Evolutionary conservation across 2,113 vertebrate species (phyloP).

Genomic region (Mustela lutreola): DNA sequence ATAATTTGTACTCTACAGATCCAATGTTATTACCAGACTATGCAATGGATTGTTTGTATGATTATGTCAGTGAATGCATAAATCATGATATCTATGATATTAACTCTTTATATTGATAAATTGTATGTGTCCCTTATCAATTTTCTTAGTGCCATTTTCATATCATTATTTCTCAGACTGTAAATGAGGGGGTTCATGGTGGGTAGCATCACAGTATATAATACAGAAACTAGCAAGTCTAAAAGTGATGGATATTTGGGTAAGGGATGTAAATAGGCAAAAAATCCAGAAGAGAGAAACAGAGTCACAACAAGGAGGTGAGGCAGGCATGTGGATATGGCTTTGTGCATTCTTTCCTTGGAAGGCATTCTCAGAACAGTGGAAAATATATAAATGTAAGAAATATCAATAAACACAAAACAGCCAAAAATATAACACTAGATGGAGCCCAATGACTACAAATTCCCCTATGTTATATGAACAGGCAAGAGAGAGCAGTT

Average conservation of each 20-base stretch:
- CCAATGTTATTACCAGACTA: neutral
- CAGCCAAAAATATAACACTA: slow-evolving; percentile 37
- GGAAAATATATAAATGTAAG: slow-evolving; percentile 46
- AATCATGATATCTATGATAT: rapidly evolving
- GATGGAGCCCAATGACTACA: neutral
- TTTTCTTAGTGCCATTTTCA: neutral
- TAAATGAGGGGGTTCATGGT: slow-evolving; percentile 24
- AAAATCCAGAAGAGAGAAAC: slow-evolving; percentile 17
- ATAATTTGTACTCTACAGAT: neutral
- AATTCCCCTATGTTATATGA: slow-evolving; percentile 13
- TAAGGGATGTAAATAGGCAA: slow-evolving; percentile 46
- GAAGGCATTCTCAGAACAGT: slow-evolving; percentile 47
- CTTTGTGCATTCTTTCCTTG: neutral
- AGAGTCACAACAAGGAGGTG: slow-evolving; percentile 58
- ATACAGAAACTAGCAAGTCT: slow-evolving; percentile 11
- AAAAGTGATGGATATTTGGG: neutral
- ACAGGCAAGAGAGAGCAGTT: slow-evolving; percentile 42
- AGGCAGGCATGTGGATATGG: slow-evolving; percentile 56
- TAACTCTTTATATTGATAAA: neutral
- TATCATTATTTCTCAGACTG: slow-evolving; percentile 16
- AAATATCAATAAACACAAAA: slow-evolving; percentile 30
- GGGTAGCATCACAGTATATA: slow-evolving; percentile 58
- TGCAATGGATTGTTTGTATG: neutral
- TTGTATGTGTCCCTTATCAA: neutral
- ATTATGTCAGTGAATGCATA: neutral